Base-by-base conservation (phyloP, 2,797 vertebrate genomes). In the Sphenodon punctatus region DNA sequence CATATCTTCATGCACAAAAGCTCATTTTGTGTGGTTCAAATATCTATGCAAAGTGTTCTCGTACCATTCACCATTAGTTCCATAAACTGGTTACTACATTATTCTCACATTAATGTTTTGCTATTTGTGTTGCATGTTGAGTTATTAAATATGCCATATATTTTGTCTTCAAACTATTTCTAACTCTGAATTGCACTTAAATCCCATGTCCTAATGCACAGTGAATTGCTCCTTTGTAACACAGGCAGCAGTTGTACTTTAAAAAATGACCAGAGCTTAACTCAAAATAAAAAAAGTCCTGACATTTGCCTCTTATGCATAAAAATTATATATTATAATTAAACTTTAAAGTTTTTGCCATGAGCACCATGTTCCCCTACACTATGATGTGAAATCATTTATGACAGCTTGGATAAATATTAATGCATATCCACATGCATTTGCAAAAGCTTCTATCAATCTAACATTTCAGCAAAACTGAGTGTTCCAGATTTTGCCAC, bases 401-500 rank as follows among this genome's bases (percentile, higher is more conserved):
- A 98, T 98, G 98, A 99, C 98, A 98, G 97, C 95, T 95, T 95
- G 96, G 97, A 98, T 99, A 98, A 99, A 99, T 99, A 98, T 99
- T 98, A 98, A 99, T 98, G 97, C 96, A 95, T 92, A 97, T 96
- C 96, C 97, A 97, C 97, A 97, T 96, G 96, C 96, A 97, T 98
- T 98, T 97, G 96, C 96, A 97, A 96, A 97, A 93, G 96, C 97
- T 95, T 96, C 97, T 96, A 97, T 98, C 97, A 98, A 97, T 97
- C 97, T 97, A 93, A 93, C 93, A 94, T 94, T 95, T 94, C 95
- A 93, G 94, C 83, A 95, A 95, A 95, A 90, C 87, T 27, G 94
- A 96, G 93, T 96, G 95, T 98, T 97, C 98, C 97, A 93, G 94
- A 95, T 94, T 96, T 95, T 96, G 97, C 98, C 98, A 99, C 97